Evolutionary conservation across 2,888 invertebrate genomes (phyloP).

Genomic region (Acutogordius australiensis): DNA sequence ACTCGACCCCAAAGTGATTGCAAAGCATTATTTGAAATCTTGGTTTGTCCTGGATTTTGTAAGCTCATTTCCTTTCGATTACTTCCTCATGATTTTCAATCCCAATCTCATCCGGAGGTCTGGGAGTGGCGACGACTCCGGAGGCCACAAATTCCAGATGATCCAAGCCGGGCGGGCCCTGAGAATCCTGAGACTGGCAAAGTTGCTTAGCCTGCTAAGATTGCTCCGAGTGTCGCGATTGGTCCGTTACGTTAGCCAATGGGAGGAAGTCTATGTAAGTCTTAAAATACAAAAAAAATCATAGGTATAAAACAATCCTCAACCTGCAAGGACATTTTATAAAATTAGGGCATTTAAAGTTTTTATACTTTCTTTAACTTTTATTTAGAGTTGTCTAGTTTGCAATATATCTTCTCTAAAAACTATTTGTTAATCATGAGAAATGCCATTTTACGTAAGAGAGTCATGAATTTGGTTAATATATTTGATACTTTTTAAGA

Average conservation of each 20-base stretch:
- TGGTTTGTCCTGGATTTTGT: conserved; percentile 98
- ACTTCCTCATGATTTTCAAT: conserved; percentile 97
- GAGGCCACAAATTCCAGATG: conserved; percentile 26
- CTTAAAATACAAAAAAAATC: too few relatives aligned
- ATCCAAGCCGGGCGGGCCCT: conserved; percentile 80
- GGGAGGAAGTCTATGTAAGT: conserved; percentile 99
- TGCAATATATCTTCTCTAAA: too few relatives aligned
- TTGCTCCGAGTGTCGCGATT: conserved; percentile 71
- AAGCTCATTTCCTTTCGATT: conserved; percentile 96
- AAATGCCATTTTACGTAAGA: too few relatives aligned
- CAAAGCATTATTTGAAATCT: conserved; percentile 88
- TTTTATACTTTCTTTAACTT: too few relatives aligned
- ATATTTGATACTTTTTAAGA: too few relatives aligned
- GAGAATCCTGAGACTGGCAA: conserved; percentile 77
- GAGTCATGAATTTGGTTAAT: too few relatives aligned
- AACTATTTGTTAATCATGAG: too few relatives aligned
- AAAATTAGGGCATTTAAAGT: too few relatives aligned
- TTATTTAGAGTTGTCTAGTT: too few relatives aligned
- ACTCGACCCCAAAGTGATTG: conserved; percentile 89
- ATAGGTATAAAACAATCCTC: too few relatives aligned
- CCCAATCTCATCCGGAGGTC: conserved; percentile 31
- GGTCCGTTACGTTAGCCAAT: conserved; percentile 92
- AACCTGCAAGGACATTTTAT: too few relatives aligned
- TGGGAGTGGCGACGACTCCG: too few relatives aligned
- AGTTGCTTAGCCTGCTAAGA: conserved; percentile 72